Evolutionary conservation across 2,888 invertebrate genomes (phyloP), one percentile per base, ranked within the genome.

Genomic region (Hedya salicella): DNA sequence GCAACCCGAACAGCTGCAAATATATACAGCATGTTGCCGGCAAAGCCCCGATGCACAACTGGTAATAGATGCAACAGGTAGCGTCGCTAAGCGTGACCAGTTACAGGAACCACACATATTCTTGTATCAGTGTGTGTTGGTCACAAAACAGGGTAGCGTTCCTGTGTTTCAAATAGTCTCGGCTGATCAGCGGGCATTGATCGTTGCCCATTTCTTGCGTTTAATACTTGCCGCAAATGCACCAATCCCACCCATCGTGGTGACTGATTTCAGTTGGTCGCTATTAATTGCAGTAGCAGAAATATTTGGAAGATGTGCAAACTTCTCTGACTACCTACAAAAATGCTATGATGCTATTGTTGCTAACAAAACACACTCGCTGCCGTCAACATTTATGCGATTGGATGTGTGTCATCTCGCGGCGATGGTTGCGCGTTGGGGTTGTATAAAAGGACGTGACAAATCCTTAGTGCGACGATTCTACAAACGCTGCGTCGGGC

Each of bases 91-190:
- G 13, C 62, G 57, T 0, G 36, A 62, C 14, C 53, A 53, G 2
- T 11, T 57, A 48, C 48, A 57, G 13, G 50, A 48, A 13, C 50
- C 64, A 3, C 52, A 62, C 14, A 57, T 59, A 6, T 62, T 63
- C 36, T 21, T 67, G 3, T 67, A 63, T 9, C 67, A 67, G 40
- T 67, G 62, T 48, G 40, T 64, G 19, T 57, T 68, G 6, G 56
- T 57, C 17, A 68, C 64, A 2, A 49, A 49, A 11, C 57, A 68
- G 0, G 64, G 61, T 30, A 68, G 65, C 39, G 62, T 62, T 2
- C 65, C 62, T 8, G 52, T 52, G 2, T 62, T 65, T 13, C 60
- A 60, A n/a, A 60, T 42, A 50, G 21, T 60, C 4, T 65, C 52
- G 11, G 57, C 39, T 3, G 64, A 65, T 19, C 64, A 65, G 16